Base-by-base conservation (phyloP, 2,888 invertebrate species). In the Spilarctia lutea region DNA sequence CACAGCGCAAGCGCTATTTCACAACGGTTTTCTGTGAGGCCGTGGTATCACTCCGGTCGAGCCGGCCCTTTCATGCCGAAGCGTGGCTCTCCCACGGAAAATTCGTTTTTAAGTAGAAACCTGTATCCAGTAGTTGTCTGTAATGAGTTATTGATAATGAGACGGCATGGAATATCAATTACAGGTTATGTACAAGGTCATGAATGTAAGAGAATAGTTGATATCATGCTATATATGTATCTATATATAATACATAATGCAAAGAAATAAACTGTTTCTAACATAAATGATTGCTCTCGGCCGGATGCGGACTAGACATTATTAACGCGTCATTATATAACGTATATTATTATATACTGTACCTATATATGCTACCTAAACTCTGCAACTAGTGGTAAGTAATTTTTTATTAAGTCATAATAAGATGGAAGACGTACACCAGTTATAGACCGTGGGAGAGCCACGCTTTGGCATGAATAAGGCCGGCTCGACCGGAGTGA, bases 211-310 rank as follows among this genome's bases (percentile, higher is more conserved):
- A n/a, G n/a, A 56, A 56, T n/a, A n/a, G n/a, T 2, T 60, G 4
- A 16, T 42, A 45, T 10, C 20, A 45, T 45, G 30, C 67, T 42
- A n/a, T 16, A 67, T 27, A n/a, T 20, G 3, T 60, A 27, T 27
- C 27, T 60, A 60, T 27, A n/a, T 30, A 16, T 11, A 3, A 67
- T 30, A 39, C n/a, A 42, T 18, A 16, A 45, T 67, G 67, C n/a
- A 42, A 27, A 60, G 67, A 24, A 45, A 45, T 30, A 10, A 67
- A 27, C 42, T 45, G 45, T 68, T 13, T 45, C 45, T 45, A 20
- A 45, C 45, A 45, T 45, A 10, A 68, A 67, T 68, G 30, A 68
- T 68, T 68, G 45, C 20, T 68, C 20, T 45, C 30, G 30, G 30
- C 45, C 45, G 30, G 30, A 68, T 45, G 30, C 48, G 45, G 45